Percentiles rank a stretch among this genome's conserved stretches.
These are phyloP conservation scores for Caradrina clavipalpis DNA, from an alignment of 2,888 invertebrate genomes.

Conservation along the genomic window DNA sequence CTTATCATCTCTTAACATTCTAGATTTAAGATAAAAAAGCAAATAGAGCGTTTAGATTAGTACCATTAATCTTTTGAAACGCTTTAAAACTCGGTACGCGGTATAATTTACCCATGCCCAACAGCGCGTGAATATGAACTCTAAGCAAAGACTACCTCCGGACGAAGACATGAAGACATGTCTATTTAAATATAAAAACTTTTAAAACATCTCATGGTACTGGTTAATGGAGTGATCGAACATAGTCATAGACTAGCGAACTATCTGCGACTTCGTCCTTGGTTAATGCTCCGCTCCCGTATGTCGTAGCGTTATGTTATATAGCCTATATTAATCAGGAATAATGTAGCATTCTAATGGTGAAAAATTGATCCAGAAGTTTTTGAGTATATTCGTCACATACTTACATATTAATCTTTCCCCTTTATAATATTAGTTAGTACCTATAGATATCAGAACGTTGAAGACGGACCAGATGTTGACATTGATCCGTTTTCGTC, in stretches of 20 bases:
- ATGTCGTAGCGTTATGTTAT: no score
- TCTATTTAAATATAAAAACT: slow-evolving; percentile 32
- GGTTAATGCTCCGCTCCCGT: no score
- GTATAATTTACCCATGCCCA: slow-evolving; percentile 52
- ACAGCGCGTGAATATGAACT: slow-evolving; percentile 51
- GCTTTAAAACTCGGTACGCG: slow-evolving; percentile 49
- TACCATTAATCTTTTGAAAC: slow-evolving; percentile 51
- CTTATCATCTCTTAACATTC: slow-evolving; percentile 11
- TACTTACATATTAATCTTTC: no score
- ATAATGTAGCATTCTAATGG: no score
- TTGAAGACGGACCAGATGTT: not conserved
- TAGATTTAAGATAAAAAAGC: slow-evolving; percentile 41
- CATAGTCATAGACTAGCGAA: not conserved
- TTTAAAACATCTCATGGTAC: not conserved
- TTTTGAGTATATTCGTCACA: no score
- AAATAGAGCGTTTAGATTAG: slow-evolving; percentile 50
- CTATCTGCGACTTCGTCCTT: no score
- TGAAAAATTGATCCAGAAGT: no score
- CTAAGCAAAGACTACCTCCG: slow-evolving; percentile 37
- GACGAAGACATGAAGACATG: slow-evolving; percentile 23
- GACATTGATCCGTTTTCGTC: not conserved
- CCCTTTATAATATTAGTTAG: no score
- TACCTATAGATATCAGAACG: not conserved
- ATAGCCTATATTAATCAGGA: no score
- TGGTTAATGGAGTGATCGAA: not conserved